Evolutionary conservation across 2,113 vertebrate species (phyloP).

Genomic region (Odobenus rosmarus): DNA sequence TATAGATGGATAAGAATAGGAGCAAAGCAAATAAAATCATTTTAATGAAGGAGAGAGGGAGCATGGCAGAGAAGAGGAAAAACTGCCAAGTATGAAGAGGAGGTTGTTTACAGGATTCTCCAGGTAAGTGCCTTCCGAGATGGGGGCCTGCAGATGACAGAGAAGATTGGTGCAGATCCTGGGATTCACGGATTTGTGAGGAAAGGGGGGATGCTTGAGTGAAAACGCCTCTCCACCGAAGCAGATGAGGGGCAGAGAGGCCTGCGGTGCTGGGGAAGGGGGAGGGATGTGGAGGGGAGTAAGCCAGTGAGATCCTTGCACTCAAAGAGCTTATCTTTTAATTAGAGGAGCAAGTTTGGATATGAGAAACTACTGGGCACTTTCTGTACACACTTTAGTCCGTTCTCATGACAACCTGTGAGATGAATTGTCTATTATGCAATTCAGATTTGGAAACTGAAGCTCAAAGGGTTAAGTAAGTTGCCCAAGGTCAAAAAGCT

Average conservation of each 20-base stretch:
- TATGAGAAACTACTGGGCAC: background rate
- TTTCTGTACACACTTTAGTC: background rate
- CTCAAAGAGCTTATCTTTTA: conserved; percentile 14
- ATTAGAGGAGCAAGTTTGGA: background rate
- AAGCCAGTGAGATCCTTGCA: background rate
- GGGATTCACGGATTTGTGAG: background rate
- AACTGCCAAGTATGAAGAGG: background rate
- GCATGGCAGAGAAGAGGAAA: conserved; percentile 35
- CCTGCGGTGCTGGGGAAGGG: background rate
- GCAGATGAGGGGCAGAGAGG: background rate
- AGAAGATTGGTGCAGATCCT: background rate
- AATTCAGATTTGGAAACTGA: conserved; percentile 40
- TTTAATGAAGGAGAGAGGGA: conserved; percentile 67
- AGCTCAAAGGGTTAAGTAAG: conserved; percentile 45
- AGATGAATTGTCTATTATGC: conserved; percentile 16
- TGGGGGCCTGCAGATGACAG: background rate
- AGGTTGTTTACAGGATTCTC: background rate
- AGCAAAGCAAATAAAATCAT: conserved; percentile 80
- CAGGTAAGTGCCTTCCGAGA: background rate
- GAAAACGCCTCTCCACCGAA: background rate
- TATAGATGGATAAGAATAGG: conserved; percentile 82
- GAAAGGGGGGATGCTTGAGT: background rate
- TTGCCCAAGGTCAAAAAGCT: conserved; percentile 38
- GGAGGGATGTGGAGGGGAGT: background rate
- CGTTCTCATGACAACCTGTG: background rate